phyloP scores from a whole-genome alignment of 2,888 invertebrate species.

The Patella depressa region DNA sequence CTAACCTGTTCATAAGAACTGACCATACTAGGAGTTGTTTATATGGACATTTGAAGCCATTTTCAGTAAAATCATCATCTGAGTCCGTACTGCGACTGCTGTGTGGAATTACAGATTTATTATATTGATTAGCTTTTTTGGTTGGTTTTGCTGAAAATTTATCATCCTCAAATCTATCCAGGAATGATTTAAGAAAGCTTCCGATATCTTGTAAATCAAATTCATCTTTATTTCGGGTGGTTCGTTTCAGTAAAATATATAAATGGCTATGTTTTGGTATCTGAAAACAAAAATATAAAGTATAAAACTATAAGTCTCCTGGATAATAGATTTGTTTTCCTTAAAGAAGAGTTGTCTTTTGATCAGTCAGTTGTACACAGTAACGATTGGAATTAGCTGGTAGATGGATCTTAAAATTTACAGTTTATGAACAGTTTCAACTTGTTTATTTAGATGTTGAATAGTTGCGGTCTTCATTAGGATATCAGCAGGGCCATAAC shows the following conservation, averaged over 20 bases:
- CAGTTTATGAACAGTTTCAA: too few relatives aligned
- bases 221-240: conserved; percentile 29
- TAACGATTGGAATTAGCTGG: too few relatives aligned
- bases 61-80: conserved; percentile 27
- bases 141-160: conserved; percentile 11
- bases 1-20: conserved; percentile 59
- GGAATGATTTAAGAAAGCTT: conserved; percentile 42
- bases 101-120: background rate
- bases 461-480: too few relatives aligned
- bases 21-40: conserved; percentile 67
- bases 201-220: conserved; percentile 33
- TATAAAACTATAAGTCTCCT: too few relatives aligned
- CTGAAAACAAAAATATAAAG: conserved; percentile 28
- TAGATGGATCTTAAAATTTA: too few relatives aligned
- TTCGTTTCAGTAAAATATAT: conserved; percentile 41
- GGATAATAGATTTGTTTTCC: too few relatives aligned
- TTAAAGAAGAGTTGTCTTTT: too few relatives aligned
- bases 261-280: conserved; percentile 45
- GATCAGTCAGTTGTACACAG: too few relatives aligned
- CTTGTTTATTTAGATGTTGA: too few relatives aligned
- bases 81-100: background rate
- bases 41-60: conserved; percentile 55
- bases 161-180: conserved; percentile 54
- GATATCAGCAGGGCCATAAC: too few relatives aligned
- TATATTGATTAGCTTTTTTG: background rate